Evolutionary conservation across 2,888 invertebrate genomes (phyloP).

Genomic region (Archaeoteleia sp.): DNA sequence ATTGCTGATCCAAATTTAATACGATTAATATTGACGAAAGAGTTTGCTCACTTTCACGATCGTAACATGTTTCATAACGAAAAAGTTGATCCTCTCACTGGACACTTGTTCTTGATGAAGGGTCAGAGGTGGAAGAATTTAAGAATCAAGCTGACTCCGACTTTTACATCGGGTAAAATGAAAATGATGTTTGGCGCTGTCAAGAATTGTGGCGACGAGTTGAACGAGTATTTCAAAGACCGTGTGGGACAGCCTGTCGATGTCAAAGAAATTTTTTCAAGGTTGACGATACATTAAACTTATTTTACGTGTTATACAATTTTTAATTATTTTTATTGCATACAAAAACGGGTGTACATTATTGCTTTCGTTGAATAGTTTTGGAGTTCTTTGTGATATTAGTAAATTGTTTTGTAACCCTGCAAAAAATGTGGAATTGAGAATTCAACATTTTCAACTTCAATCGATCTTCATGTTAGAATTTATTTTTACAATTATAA

Average conservation of each 20-base stretch:
- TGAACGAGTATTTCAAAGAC: constrained; percentile 48
- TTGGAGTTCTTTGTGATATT: too few relatives aligned
- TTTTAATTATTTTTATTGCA: too few relatives aligned
- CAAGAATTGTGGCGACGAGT: constrained; percentile 58
- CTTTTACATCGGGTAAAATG: constrained; percentile 73
- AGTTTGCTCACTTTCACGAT: constrained; percentile 70
- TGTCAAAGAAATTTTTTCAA: constrained; percentile 61
- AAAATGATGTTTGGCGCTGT: constrained; percentile 68
- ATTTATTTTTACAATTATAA: too few relatives aligned
- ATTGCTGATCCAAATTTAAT: constrained; percentile 69
- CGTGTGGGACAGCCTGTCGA: constrained; percentile 43
- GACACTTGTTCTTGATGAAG: constrained; percentile 62
- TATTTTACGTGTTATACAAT: too few relatives aligned
- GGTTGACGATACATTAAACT: too few relatives aligned
- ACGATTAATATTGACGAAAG: constrained; percentile 65
- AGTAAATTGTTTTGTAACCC: too few relatives aligned
- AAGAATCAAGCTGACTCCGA: constrained; percentile 70
- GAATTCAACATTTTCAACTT: too few relatives aligned
- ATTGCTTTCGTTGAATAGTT: too few relatives aligned
- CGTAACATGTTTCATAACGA: constrained; percentile 66
- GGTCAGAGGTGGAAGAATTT: constrained; percentile 70
- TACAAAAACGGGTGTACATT: too few relatives aligned
- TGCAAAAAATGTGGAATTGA: too few relatives aligned
- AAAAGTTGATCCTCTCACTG: constrained; percentile 65
- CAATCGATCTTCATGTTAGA: too few relatives aligned